These are phyloP conservation scores for Tiliacea citrago DNA, from an alignment of 2,888 invertebrate species.

Conservation along the genomic window DNA sequence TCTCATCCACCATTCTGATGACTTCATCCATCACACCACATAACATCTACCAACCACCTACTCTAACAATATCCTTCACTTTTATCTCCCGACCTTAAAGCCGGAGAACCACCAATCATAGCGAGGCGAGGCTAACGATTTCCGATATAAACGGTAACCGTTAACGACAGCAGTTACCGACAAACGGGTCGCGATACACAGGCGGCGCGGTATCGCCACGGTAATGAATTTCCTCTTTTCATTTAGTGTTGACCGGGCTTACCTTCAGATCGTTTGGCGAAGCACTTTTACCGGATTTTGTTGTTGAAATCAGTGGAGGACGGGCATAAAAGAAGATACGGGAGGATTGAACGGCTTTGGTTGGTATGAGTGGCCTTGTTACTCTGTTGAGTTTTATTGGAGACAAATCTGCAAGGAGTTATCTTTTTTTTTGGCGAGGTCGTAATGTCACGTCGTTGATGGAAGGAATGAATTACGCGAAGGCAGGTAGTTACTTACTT, in stretches of 20 bases:
- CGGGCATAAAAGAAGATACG: conserved; percentile 59
- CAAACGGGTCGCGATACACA: conserved; percentile 78
- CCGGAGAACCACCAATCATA: conserved; percentile 82
- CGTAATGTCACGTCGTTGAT: neutral
- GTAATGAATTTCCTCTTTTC: conserved; percentile 84
- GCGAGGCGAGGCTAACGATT: conserved; percentile 81
- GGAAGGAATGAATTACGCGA: neutral
- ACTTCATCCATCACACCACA: conserved; percentile 42
- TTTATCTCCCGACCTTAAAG: conserved; percentile 71
- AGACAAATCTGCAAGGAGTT: conserved; percentile 10
- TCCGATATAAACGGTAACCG: conserved; percentile 81
- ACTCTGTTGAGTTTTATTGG: conserved; percentile 43
- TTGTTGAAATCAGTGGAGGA: conserved; percentile 60
- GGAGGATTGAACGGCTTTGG: conserved; percentile 50
- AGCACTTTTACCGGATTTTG: conserved; percentile 60
- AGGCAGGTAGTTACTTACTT: too few relatives aligned
- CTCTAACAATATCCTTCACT: conserved; percentile 64
- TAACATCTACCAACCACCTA: conserved; percentile 30
- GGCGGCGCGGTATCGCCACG: conserved; percentile 70
- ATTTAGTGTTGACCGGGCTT: conserved; percentile 76
- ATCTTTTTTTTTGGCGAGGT: neutral
- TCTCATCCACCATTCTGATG: conserved; percentile 20
- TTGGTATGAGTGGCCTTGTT: conserved; percentile 32
- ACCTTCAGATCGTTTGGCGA: conserved; percentile 64
- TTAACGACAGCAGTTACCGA: conserved; percentile 80